Conservation (phyloP, 2,888 invertebrate genomes). For the Druceiella hillmani region DNA sequence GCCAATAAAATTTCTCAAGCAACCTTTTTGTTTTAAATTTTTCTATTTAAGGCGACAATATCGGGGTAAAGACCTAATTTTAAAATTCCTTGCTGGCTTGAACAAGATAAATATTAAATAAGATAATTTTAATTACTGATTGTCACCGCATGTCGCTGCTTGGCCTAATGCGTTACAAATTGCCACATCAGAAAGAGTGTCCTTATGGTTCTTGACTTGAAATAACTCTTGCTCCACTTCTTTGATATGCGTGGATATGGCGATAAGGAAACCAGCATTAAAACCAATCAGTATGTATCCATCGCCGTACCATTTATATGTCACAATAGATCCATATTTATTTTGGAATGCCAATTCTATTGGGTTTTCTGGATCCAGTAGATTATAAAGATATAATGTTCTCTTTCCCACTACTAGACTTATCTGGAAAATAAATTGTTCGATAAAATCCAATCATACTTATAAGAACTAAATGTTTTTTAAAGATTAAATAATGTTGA, state of each 20-base stretch:
- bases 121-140: slow-evolving; percentile 62
- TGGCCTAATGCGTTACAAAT: slow-evolving; percentile 64
- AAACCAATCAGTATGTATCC: slow-evolving; percentile 95
- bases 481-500: no score
- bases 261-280: slow-evolving; percentile 86
- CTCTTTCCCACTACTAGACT: slow-evolving; percentile 88
- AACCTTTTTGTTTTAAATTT: no score
- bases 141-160: slow-evolving; percentile 93
- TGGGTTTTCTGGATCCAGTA: slow-evolving; percentile 92
- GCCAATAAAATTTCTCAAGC: no score
- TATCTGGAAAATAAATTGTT: slow-evolving; percentile 57
- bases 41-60: no score
- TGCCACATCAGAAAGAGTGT: slow-evolving; percentile 68
- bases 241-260: slow-evolving; percentile 94
- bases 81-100: no score
- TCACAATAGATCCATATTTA: slow-evolving; percentile 85
- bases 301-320: slow-evolving; percentile 89
- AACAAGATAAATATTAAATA: no score
- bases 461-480: no score
- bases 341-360: slow-evolving; percentile 96
- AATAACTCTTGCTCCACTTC: slow-evolving; percentile 97
- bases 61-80: no score
- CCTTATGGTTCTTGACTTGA: slow-evolving; percentile 85
- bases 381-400: slow-evolving; percentile 85
- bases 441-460: no score